Evolutionary conservation across 1,140 invertebrate species (phyloP), one percentile per base, ranked within the genome.

Genomic region (Whitmania pigra): DNA sequence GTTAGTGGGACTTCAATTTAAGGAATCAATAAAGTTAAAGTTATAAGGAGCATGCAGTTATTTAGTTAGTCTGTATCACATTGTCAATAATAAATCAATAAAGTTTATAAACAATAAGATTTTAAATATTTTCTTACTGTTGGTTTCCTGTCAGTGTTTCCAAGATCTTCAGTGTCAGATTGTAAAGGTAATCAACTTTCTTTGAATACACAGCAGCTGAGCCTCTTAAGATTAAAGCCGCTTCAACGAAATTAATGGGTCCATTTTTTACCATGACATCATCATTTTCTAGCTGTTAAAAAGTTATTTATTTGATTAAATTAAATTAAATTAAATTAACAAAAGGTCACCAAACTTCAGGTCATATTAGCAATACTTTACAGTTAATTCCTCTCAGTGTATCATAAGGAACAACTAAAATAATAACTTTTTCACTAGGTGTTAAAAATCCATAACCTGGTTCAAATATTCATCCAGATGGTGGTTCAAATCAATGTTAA

Each of bases 121-220:
- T 31, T 25, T n/a, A 11, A 63, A 63, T 18, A 2, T 63, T 18
- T 15, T 31, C 57, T 63, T 17, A 63, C 57, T 63, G 29, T 63
- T 22, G 22, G 6, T 25, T 63, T 63, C 57, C 22, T 25, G 29
- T 22, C 11, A 63, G 22, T 13, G 22, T 25, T 63, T 63, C 22
- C 57, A 63, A 63, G 57, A 49, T 49, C 15, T 49, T 49, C 20
- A 25, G 20, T 15, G 57, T 63, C 22, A 63, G 57, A 22, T 63
- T 22, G 57, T 63, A 63, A 25, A 63, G 29, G 20, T 63, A 63
- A 31, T 63, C 57, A n/a, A 63, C 57, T 63, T 63, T 63, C 18
- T 63, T 63, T 25, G 57, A 22, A 63, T 63, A 63, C 6, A 63
- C 29, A 63, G 57, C 22, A 25, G 57, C 57, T 13, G 57, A 63